phyloP scores from a whole-genome alignment of 1,140 invertebrate genomes.

The Zaprionus kolodkinae region DNA sequence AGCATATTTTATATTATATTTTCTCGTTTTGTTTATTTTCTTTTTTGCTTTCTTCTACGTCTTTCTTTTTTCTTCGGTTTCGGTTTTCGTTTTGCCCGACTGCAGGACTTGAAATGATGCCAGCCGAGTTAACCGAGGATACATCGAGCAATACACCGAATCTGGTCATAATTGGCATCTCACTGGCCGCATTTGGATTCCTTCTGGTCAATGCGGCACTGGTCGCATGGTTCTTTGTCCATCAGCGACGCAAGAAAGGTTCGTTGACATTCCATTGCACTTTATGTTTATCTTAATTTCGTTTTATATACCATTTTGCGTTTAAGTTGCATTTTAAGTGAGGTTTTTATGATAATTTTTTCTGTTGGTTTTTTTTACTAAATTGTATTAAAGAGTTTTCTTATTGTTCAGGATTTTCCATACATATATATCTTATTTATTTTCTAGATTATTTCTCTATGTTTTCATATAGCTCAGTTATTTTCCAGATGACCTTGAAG shows the following conservation, averaged over 20 bases:
- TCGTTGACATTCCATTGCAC: conserved; percentile 60
- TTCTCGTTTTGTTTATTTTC: conserved; percentile 30
- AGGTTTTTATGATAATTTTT: no score
- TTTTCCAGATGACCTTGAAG: no score
- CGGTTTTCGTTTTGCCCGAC: conserved; percentile 22
- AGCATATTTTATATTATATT: conserved; percentile 55
- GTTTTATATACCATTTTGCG: background rate
- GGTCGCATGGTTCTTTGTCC: conserved; percentile 93
- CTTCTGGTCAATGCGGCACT: conserved; percentile 92
- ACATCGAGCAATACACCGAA: conserved; percentile 88
- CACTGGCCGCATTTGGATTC: conserved; percentile 90
- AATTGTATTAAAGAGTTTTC: background rate
- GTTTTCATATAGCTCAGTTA: no score
- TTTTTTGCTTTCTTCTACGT: conserved; percentile 39
- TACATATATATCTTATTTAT: background rate
- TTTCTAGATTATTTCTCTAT: no score
- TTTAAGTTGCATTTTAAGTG: background rate
- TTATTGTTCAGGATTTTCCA: background rate
- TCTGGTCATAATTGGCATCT: conserved; percentile 92
- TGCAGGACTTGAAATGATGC: conserved; percentile 87
- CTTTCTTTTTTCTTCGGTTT: conserved; percentile 25
- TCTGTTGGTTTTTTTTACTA: background rate
- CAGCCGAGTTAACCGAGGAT: conserved; percentile 88
- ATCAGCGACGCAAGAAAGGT: conserved; percentile 89
- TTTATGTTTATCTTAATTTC: background rate